Conservation (phyloP, 2,113 vertebrate species). For the Tilapia sparmanii region DNA sequence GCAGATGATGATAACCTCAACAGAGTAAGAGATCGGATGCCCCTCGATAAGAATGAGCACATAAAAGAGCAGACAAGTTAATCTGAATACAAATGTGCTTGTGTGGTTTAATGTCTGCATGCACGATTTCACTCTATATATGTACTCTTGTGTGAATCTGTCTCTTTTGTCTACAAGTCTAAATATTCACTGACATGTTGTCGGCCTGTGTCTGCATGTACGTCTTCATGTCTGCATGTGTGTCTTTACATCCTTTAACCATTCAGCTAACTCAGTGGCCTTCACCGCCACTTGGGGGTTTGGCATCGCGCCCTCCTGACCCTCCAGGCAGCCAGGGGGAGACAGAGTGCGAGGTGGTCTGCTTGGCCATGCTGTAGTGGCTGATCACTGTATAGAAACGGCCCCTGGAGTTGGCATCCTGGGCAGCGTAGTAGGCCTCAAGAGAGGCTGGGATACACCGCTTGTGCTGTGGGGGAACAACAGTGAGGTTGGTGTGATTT, state of each 20-base stretch:
- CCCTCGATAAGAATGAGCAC: not conserved
- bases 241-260: not conserved
- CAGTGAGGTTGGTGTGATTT: not conserved
- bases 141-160: slow-evolving; percentile 10
- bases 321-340: slow-evolving; percentile 92
- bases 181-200: slow-evolving; percentile 11
- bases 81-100: slow-evolving; percentile 28
- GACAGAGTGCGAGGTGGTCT: slow-evolving; percentile 91
- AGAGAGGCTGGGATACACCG: slow-evolving; percentile 95
- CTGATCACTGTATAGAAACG: slow-evolving; percentile 98
- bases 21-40: not conserved
- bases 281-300: slow-evolving; percentile 79
- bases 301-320: slow-evolving; percentile 76
- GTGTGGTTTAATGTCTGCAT: slow-evolving; percentile 51
- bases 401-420: slow-evolving; percentile 91
- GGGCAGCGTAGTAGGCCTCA: slow-evolving; percentile 93
- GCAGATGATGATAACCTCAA: not conserved
- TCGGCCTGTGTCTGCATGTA: not conserved
- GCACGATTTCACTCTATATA: slow-evolving; percentile 43
- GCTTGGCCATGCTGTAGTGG: slow-evolving; percentile 99
- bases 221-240: not conserved
- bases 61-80: slow-evolving; percentile 4
- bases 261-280: slow-evolving; percentile 76
- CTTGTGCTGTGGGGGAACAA: slow-evolving; percentile 80
- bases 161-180: slow-evolving; percentile 29